Evolutionary conservation across 2,113 vertebrate genomes (phyloP).

Genomic region (Eulemur rufifrons): DNA sequence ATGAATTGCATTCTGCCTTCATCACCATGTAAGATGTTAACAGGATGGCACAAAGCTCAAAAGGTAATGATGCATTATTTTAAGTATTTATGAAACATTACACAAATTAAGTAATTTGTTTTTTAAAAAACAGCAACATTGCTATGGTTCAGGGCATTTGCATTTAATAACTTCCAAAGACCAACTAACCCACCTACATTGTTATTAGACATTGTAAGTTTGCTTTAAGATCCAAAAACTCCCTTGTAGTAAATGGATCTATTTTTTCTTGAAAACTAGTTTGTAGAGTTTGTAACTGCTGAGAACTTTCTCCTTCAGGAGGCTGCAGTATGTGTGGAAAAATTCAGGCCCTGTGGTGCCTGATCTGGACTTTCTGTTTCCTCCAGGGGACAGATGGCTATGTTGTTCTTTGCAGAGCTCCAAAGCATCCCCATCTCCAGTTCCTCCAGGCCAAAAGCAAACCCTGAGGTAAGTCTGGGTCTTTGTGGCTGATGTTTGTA

Average conservation of each 20-base stretch:
- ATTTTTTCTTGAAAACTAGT: neutral
- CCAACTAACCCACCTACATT: neutral
- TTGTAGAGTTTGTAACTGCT: neutral
- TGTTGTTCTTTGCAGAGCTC: neutral
- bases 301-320: neutral
- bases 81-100: neutral
- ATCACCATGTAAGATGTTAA: neutral
- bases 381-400: neutral
- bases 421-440: neutral
- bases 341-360: neutral
- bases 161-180: neutral
- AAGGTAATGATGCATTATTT: neutral
- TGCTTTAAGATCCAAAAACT: neutral
- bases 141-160: neutral
- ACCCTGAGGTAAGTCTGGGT: neutral
- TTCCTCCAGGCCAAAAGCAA: neutral
- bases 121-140: neutral
- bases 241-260: neutral
- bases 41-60: neutral
- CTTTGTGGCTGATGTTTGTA: neutral
- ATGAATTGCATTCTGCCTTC: neutral
- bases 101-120: neutral
- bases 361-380: neutral
- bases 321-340: neutral
- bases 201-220: neutral